Evolutionary conservation across 2,797 vertebrate species (phyloP).

Genomic region (Microctenopoma stevenorrisi): DNA sequence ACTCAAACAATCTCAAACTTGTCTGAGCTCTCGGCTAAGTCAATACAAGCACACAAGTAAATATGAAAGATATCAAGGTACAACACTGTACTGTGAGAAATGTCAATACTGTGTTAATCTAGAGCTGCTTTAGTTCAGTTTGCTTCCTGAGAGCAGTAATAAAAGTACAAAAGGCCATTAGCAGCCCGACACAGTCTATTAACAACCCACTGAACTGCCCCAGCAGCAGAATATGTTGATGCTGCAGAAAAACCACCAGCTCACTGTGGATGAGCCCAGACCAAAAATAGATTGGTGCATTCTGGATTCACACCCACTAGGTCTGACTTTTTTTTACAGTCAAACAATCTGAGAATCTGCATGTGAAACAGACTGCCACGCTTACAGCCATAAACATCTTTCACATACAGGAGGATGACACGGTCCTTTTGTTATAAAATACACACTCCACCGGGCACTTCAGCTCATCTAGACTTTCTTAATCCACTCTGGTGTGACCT

Average conservation of each 20-base stretch:
- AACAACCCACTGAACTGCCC: constrained; percentile 25
- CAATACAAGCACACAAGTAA: not conserved
- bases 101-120: not conserved
- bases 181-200: not conserved
- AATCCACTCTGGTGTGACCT: not conserved
- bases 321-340: constrained; percentile 4
- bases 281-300: constrained; percentile 69
- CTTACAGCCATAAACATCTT: not conserved
- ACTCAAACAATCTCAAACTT: not conserved
- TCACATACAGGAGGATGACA: not conserved
- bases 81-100: not conserved
- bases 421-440: not conserved
- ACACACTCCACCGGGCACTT: not conserved
- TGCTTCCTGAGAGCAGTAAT: not conserved
- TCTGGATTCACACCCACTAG: constrained; percentile 45
- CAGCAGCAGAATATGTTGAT: constrained; percentile 50
- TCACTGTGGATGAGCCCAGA: constrained; percentile 39
- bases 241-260: constrained; percentile 53
- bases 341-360: constrained; percentile 1
- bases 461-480: not conserved
- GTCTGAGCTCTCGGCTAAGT: not conserved
- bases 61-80: not conserved
- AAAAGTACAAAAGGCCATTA: not conserved
- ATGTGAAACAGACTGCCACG: not conserved
- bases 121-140: not conserved